Evolutionary conservation across 2,888 invertebrate genomes (phyloP).

Genomic region (Diarsia rubi): DNA sequence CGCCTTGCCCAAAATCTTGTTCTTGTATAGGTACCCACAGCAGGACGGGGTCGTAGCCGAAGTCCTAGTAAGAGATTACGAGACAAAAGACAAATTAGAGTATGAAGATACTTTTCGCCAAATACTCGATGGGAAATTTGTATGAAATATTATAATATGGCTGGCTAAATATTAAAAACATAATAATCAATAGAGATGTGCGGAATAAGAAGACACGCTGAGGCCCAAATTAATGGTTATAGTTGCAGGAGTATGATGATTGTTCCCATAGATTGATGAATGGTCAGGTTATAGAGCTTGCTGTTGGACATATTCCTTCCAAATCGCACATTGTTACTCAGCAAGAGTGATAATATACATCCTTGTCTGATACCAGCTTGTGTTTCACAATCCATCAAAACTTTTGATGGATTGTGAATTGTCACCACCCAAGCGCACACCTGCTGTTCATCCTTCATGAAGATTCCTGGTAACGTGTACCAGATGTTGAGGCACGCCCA

Average conservation of each 20-base stretch:
- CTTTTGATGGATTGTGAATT: too few species aligned
- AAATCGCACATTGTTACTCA: not conserved
- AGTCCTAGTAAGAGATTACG: slow-evolving; percentile 82
- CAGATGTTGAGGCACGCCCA: too few species aligned
- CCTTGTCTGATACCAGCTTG: too few species aligned
- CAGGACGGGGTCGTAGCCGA: slow-evolving; percentile 88
- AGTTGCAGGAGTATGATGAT: not conserved
- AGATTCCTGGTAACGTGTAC: too few species aligned
- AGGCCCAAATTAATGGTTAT: not conserved
- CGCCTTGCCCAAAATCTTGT: slow-evolving; percentile 91
- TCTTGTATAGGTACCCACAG: slow-evolving; percentile 93
- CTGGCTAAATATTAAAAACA: not conserved
- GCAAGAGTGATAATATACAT: too few species aligned
- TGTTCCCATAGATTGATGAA: not conserved
- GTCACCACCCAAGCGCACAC: too few species aligned
- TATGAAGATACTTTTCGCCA: not conserved
- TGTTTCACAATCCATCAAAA: too few species aligned
- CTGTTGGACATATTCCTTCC: not conserved
- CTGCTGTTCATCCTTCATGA: too few species aligned
- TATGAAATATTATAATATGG: not conserved
- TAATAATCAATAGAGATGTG: not conserved
- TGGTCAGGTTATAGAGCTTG: not conserved
- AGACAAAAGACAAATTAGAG: not conserved
- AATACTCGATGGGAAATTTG: not conserved
- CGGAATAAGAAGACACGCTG: not conserved